These are phyloP conservation scores for Leucophora obtusa DNA, from an alignment of 2,888 invertebrate species.

Conservation along the genomic window DNA sequence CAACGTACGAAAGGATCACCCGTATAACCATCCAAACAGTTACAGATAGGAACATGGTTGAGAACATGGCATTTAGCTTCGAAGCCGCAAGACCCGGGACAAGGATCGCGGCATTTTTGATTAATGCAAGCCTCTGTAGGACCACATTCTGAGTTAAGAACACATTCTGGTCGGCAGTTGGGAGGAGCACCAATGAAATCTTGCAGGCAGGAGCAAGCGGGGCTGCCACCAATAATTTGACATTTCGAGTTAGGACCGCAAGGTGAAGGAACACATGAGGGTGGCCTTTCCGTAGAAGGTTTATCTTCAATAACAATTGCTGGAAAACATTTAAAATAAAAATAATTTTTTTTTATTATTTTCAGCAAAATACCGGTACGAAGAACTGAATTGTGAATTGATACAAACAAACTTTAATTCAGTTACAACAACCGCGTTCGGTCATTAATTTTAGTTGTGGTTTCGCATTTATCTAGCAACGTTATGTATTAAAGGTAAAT, in stretches of 20 bases:
- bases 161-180: constrained; percentile 88
- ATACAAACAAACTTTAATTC: too few species aligned
- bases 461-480: too few species aligned
- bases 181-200: constrained; percentile 89
- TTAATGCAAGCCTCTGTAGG: constrained; percentile 87
- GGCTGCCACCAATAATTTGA: constrained; percentile 85
- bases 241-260: constrained; percentile 92
- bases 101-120: constrained; percentile 89
- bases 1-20: constrained; percentile 90
- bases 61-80: constrained; percentile 88
- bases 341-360: constrained; percentile 1
- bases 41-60: constrained; percentile 90
- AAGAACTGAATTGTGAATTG: too few species aligned
- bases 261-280: constrained; percentile 89
- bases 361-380: too few species aligned
- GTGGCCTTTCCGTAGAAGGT: constrained; percentile 82
- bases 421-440: too few species aligned
- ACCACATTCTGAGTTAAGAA: constrained; percentile 88
- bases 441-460: too few species aligned
- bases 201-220: constrained; percentile 89
- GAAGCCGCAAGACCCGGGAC: constrained; percentile 89
- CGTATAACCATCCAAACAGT: constrained; percentile 85
- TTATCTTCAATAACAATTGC: constrained; percentile 68
- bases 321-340: constrained; percentile 45
- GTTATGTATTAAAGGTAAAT: too few species aligned